phyloP scores from a whole-genome alignment of 2,888 invertebrate species.

The Eubasilissa splendida region DNA sequence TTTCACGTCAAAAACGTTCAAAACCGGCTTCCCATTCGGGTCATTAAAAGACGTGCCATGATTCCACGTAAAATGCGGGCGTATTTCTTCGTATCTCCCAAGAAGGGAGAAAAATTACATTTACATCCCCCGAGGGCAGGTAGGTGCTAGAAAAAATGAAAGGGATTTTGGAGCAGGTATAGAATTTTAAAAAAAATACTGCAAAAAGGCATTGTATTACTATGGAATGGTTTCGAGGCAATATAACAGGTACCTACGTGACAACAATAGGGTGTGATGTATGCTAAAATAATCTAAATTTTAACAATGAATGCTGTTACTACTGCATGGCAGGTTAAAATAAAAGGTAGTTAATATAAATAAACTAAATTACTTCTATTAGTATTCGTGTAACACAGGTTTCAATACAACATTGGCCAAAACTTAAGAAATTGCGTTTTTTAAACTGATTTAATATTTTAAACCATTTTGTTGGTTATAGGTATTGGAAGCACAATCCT shows the following conservation, averaged over 20 bases:
- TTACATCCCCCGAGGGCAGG: not conserved
- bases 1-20: conserved; percentile 25
- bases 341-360: no score
- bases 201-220: not conserved
- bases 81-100: conserved; percentile 1
- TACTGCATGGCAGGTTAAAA: no score
- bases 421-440: no score
- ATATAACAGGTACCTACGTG: not conserved
- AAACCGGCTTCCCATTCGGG: conserved; percentile 14
- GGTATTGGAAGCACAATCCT: no score
- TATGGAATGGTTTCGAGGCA: not conserved
- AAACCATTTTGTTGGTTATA: no score
- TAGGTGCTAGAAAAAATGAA: conserved; percentile 11
- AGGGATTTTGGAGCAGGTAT: conserved; percentile 23
- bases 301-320: not conserved
- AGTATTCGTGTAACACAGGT: no score
- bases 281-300: not conserved
- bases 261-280: conserved; percentile 4
- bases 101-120: conserved; percentile 13
- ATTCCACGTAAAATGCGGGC: conserved; percentile 2
- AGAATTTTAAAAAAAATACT: conserved; percentile 11
- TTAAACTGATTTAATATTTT: no score
- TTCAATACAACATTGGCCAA: no score
- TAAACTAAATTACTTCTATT: no score
- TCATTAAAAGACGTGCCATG: conserved; percentile 13